Evolutionary conservation across 2,797 vertebrate species (phyloP).

Genomic region (Anguilla pacifica): DNA sequence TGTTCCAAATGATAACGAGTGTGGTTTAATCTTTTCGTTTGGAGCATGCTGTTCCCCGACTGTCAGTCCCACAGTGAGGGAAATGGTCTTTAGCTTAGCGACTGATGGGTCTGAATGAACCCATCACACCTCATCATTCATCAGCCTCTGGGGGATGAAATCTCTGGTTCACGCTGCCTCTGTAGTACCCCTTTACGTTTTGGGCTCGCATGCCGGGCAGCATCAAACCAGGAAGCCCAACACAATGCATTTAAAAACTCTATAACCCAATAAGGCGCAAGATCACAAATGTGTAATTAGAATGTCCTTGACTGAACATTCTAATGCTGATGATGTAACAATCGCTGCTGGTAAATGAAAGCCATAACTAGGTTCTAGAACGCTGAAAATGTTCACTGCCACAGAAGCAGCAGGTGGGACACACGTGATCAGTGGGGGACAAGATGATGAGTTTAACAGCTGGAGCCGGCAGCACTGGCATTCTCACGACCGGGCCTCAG

Average conservation of each 20-base stretch:
- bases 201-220: no score
- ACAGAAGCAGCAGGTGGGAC: neutral
- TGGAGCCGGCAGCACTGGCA: neutral
- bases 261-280: no score
- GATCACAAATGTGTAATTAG: neutral
- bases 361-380: no score
- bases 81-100: constrained; percentile 19
- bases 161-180: no score
- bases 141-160: neutral
- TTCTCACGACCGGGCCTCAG: neutral
- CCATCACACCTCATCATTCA: constrained; percentile 22
- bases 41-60: neutral
- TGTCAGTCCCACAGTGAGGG: constrained; percentile 5
- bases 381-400: neutral
- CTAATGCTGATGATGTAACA: no score
- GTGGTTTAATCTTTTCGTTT: neutral
- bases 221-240: neutral
- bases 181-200: neutral
- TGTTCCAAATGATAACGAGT: constrained; percentile 13
- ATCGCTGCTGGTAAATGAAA: no score
- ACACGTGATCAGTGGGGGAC: neutral
- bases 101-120: neutral
- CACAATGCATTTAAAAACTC: neutral
- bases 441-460: neutral
- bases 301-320: no score